Evolutionary conservation across 92 coral and sea anemone species (phyloP).

Genomic region (Zoanthus sociatus): DNA sequence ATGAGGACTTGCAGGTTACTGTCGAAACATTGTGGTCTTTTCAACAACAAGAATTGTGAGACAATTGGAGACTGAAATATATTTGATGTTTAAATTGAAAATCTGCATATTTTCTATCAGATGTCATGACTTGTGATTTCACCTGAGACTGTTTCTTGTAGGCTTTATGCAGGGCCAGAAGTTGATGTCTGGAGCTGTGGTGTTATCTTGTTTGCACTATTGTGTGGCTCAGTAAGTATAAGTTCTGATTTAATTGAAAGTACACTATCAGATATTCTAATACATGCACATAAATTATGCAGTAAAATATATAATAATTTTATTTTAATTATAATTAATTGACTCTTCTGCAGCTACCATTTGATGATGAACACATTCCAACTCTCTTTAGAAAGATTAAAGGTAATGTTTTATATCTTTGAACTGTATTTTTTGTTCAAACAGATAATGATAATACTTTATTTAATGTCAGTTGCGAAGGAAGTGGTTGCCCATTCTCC

Average conservation of each 20-base stretch:
- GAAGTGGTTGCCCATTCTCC: no score
- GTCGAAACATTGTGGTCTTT: no score
- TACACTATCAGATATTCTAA: no score
- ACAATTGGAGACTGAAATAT: no score
- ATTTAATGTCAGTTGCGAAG: no score
- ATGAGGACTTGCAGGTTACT: no score
- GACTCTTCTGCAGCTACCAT: constrained; percentile 76
- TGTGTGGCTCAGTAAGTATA: constrained; percentile 92
- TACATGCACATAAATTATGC: no score
- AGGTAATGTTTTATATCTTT: constrained; percentile 64
- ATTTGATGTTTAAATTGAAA: no score
- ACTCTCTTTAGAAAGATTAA: constrained; percentile 93
- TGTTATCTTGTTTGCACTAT: constrained; percentile 91
- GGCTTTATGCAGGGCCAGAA: constrained; percentile 98
- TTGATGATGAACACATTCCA: constrained; percentile 98
- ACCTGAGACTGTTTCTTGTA: constrained; percentile 16
- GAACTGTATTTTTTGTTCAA: neutral
- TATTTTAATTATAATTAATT: neutral
- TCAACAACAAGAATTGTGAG: no score
- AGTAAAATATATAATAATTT: no score
- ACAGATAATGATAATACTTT: neutral
- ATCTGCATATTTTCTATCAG: no score
- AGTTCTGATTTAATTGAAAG: no score
- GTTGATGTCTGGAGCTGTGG: constrained; percentile 99
- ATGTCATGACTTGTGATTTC: neutral